These are phyloP conservation scores for Hoplodrina blanda DNA, from an alignment of 2,888 invertebrate genomes.

Conservation along the genomic window DNA sequence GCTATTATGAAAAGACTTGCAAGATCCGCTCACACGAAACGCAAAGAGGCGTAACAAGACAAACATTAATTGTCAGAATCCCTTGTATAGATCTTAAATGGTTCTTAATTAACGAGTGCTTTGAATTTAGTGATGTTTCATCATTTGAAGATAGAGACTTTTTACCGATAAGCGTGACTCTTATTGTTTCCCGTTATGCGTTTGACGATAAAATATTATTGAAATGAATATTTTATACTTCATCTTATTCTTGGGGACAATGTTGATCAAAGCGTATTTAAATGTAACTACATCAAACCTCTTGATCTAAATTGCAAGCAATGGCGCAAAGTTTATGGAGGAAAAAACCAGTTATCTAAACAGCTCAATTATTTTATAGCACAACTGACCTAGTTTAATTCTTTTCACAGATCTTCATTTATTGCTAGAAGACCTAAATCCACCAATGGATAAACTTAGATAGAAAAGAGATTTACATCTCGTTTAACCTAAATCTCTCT, in stretches of 20 bases:
- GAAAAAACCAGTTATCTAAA: constrained; percentile 37
- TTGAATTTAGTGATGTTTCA: constrained; percentile 17
- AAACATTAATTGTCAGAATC: constrained; percentile 20
- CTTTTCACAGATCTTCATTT: constrained; percentile 21
- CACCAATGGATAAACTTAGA: constrained; percentile 17
- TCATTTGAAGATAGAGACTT: not conserved
- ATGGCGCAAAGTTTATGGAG: constrained; percentile 11
- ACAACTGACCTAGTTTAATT: constrained; percentile 40
- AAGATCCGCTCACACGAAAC: constrained; percentile 43
- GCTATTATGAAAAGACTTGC: constrained; percentile 24
- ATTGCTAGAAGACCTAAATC: constrained; percentile 20
- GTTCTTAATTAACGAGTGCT: constrained; percentile 31
- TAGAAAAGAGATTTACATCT: constrained; percentile 14
- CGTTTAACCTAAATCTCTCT: constrained; percentile 19
- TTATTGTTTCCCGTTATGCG: not conserved
- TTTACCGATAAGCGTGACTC: not conserved
- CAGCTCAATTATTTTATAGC: constrained; percentile 30
- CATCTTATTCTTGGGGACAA: not conserved
- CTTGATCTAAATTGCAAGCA: constrained; percentile 11
- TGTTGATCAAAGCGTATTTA: not conserved
- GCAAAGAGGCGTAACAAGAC: constrained; percentile 45
- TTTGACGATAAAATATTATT: constrained; percentile 3
- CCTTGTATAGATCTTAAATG: constrained; percentile 21
- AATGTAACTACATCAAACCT: constrained; percentile 7
- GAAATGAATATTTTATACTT: not conserved